Base-by-base conservation (phyloP, 2,888 invertebrate species). In the Clitarchus hookeri region DNA sequence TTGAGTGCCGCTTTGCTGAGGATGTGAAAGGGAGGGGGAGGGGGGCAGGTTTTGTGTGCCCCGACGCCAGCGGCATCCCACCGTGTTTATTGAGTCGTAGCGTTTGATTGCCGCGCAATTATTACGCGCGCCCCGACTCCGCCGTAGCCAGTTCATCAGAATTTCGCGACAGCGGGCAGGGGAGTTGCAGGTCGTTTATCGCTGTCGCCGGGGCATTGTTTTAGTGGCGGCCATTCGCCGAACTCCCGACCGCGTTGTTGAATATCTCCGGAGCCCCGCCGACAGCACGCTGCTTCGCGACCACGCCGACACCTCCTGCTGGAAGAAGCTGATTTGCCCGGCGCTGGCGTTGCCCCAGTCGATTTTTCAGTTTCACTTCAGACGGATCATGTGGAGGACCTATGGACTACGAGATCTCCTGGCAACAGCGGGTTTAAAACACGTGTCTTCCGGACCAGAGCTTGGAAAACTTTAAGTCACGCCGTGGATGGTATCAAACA, bases 51-150 rank as follows among this genome's bases (percentile, higher is more conserved):
- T 36, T 11, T 13, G 16, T 48, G 48, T 8, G 8, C 48, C 11
- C 48, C 48, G 48, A 48, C n/a, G 65, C 23, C 53, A 23, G 65
- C 23, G n/a, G 65, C 8, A 65, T 65, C 8, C 65, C 65, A 65
- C 65, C 65, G n/a, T 65, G 65, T 65, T 65, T 65, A 65, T 65
- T 65, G 65, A 65, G 65, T 65, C 65, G 65, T 65, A 65, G 65
- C 23, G 65, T 65, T 65, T 65, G 23, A 65, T 65, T 65, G 65
- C 65, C 65, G n/a, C 65, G 65, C 65, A 65, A 65, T 65, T 65
- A 65, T 65, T 8, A 23, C 65, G 65, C 23, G 1, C 36, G 36
- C 36, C 36, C 36, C 36, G 2, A 1, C 36, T 4, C 36, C 8
- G 8, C n/a, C 65, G 65, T 8, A 16, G 65, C 65, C 65, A 65